A percentile compares a stretch with the other conserved stretches of the same genome.
phyloP scores from a whole-genome alignment of 2,888 invertebrate species.

The Chrysolina oricalcia region DNA sequence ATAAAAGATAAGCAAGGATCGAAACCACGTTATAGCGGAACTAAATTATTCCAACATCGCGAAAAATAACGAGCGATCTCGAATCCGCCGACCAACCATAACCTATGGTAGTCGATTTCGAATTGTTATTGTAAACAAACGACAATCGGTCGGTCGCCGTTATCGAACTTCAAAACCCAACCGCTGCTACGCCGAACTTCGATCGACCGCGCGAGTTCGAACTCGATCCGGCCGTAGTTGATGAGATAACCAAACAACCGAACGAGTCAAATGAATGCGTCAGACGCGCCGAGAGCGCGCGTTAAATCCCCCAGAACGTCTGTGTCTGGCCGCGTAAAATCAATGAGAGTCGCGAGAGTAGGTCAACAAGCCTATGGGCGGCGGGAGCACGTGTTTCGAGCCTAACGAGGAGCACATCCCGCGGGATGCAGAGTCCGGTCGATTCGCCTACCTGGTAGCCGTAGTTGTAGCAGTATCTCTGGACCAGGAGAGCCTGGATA shows the following conservation, averaged over 20 bases:
- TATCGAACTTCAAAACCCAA: slow-evolving; percentile 21
- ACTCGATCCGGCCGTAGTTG: slow-evolving; percentile 20
- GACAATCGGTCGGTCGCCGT: slow-evolving; percentile 7
- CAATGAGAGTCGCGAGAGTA: slow-evolving; percentile 64
- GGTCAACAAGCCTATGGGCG: slow-evolving; percentile 63
- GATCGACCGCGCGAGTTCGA: slow-evolving; percentile 6
- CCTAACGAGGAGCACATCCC: slow-evolving; percentile 17
- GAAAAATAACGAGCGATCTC: slow-evolving; percentile 5
- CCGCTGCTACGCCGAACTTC: neutral
- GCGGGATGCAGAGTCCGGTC: slow-evolving; percentile 3
- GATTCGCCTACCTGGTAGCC: slow-evolving; percentile 66
- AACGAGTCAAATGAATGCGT: slow-evolving; percentile 52
- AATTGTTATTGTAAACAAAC: slow-evolving; percentile 26
- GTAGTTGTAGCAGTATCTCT: slow-evolving; percentile 66
- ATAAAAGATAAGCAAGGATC: neutral
- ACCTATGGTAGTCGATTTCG: slow-evolving; percentile 4
- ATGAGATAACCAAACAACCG: slow-evolving; percentile 43
- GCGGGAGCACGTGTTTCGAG: slow-evolving; percentile 53
- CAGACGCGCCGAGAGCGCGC: slow-evolving; percentile 47
- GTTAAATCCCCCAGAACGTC: slow-evolving; percentile 59
- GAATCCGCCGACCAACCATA: neutral
- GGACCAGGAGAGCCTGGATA: slow-evolving; percentile 70
- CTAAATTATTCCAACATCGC: neutral
- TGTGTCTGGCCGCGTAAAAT: slow-evolving; percentile 63
- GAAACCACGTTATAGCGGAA: neutral